These are phyloP conservation scores for Heloderma charlesbogerti DNA, from an alignment of 2,113 vertebrate genomes.

Conservation along the genomic window DNA sequence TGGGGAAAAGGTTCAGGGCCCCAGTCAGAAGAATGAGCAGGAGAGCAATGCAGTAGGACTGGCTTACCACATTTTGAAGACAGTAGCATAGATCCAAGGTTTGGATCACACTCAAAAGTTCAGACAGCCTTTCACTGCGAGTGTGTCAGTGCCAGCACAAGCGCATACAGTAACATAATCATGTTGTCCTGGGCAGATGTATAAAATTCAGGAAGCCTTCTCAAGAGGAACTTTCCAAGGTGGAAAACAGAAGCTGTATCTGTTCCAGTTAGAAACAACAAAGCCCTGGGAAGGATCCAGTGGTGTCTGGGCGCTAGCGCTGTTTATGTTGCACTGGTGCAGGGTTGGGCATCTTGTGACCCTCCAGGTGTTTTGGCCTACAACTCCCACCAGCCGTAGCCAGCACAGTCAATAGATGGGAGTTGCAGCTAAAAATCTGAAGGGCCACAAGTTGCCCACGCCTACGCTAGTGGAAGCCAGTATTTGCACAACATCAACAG, in stretches of 20 bases:
- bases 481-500: no score
- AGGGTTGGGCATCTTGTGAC: no score
- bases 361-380: no score
- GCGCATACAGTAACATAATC: neutral
- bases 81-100: neutral
- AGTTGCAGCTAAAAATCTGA: no score
- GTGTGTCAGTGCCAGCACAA: neutral
- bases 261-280: neutral
- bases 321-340: no score
- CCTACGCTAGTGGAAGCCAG: neutral
- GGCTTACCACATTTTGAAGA: neutral
- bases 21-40: neutral
- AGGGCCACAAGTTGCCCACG: no score
- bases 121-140: neutral
- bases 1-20: neutral
- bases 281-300: no score
- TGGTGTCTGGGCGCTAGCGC: no score
- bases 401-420: no score
- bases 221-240: neutral
- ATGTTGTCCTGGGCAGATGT: neutral
- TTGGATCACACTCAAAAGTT: neutral
- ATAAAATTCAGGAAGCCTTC: neutral
- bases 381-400: no score
- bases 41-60: neutral
- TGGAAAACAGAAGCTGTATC: neutral